Evolutionary conservation across 2,797 vertebrate genomes (phyloP).

Genomic region (Lagocephalus sceleratus): DNA sequence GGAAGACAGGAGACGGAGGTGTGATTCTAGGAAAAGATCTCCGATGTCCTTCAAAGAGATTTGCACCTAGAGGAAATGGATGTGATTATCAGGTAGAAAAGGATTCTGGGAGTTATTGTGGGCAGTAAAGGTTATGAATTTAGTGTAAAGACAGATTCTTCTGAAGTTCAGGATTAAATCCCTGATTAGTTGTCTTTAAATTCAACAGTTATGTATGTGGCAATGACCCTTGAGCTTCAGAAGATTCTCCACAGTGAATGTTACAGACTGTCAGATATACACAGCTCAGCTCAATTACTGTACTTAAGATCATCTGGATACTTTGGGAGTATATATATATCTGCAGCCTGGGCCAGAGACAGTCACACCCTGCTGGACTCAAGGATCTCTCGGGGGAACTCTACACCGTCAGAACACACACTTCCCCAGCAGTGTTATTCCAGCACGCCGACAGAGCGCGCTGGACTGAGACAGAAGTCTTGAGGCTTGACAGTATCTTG

Average conservation of each 20-base stretch:
- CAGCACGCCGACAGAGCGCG: conserved; percentile 12
- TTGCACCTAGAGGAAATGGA: conserved; percentile 6
- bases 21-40: conserved; percentile 7
- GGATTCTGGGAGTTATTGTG: too few species aligned
- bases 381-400: conserved; percentile 3
- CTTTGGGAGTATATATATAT: conserved; percentile 9
- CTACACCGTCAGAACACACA: conserved; percentile 21
- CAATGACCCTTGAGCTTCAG: conserved; percentile 43
- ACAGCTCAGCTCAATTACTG: conserved; percentile 22
- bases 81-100: too few species aligned
- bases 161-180: conserved; percentile 48
- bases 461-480: conserved; percentile 15
- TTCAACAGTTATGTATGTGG: not conserved
- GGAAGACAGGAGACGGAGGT: not conserved
- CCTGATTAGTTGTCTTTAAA: not conserved
- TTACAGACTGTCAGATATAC: conserved; percentile 25
- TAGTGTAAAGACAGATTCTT: conserved; percentile 16
- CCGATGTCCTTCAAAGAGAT: conserved; percentile 2
- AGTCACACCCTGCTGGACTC: conserved; percentile 5
- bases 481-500: conserved; percentile 16
- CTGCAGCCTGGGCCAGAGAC: conserved; percentile 22
- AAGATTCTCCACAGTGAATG: conserved; percentile 20
- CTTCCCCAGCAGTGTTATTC: conserved; percentile 33
- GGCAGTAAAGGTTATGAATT: too few species aligned
- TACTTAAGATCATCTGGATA: not conserved